Conservation (phyloP, 2,888 invertebrate species). For the Acronicta leporina region DNA sequence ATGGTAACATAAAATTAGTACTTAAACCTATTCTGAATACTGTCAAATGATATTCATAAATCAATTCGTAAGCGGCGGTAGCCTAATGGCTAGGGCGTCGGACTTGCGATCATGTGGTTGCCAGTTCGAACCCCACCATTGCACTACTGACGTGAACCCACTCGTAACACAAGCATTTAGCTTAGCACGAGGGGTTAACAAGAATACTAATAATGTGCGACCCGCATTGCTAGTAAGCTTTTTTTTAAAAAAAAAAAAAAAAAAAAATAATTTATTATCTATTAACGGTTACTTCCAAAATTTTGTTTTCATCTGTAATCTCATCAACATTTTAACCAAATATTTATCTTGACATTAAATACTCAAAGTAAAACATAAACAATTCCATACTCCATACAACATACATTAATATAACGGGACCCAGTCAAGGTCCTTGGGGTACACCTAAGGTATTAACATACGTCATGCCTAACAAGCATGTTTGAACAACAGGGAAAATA, state of each 20-base stretch:
- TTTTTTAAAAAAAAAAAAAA: too few species aligned
- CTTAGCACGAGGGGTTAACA: too few species aligned
- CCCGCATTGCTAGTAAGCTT: too few species aligned
- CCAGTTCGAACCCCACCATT: too few species aligned
- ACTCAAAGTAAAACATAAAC: too few species aligned
- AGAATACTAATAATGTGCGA: too few species aligned
- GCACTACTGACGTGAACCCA: too few species aligned
- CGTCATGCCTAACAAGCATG: constrained; percentile 65
- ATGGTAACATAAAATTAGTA: constrained; percentile 33
- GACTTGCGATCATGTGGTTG: too few species aligned
- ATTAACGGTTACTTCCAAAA: not conserved
- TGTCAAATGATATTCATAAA: constrained; percentile 35
- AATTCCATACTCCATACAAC: constrained; percentile 7
- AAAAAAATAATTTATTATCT: not conserved
- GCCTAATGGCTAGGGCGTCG: too few species aligned
- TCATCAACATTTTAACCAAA: not conserved
- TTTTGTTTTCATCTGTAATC: constrained; percentile 5
- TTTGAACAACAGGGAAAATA: constrained; percentile 68
- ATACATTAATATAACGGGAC: constrained; percentile 50
- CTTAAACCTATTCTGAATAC: constrained; percentile 46
- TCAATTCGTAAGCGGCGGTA: too few species aligned
- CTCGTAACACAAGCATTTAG: too few species aligned
- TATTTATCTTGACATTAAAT: too few species aligned
- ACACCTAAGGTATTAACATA: constrained; percentile 52
- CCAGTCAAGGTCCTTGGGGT: constrained; percentile 52